A percentile compares a stretch with the other conserved stretches of the same genome.
Evolutionary conservation across 2,888 invertebrate species (phyloP).

Genomic region (Aphidoletes aphidimyza): DNA sequence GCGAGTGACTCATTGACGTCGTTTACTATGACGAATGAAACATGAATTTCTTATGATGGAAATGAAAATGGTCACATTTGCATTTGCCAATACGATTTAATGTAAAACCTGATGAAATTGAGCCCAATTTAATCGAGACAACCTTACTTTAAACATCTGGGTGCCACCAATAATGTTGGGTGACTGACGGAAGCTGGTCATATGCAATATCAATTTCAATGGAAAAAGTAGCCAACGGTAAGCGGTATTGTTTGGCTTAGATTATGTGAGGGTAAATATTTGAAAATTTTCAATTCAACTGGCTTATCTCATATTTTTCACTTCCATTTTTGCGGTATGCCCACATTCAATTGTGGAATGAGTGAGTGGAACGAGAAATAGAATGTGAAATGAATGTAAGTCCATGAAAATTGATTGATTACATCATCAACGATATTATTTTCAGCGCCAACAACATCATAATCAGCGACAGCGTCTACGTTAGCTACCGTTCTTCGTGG

Average conservation of each 20-base stretch:
- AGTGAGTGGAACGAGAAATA: neutral
- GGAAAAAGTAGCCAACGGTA: constrained; percentile 13
- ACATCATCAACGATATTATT: constrained; percentile 54
- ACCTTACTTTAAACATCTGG: too few relatives aligned
- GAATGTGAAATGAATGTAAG: neutral
- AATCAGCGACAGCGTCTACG: constrained; percentile 5
- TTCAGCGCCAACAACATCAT: constrained; percentile 13
- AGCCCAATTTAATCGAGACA: neutral
- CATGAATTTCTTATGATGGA: too few relatives aligned
- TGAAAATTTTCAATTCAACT: neutral
- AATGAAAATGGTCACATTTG: neutral
- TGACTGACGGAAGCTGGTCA: neutral
- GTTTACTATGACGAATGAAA: neutral
- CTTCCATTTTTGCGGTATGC: neutral
- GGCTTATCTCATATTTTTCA: constrained; percentile 27
- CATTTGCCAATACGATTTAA: neutral
- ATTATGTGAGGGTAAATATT: constrained; percentile 25
- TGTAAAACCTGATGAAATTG: neutral
- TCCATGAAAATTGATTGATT: constrained; percentile 50
- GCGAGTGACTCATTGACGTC: neutral
- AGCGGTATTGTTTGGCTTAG: constrained; percentile 3
- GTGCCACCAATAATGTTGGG: neutral
- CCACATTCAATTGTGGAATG: neutral
- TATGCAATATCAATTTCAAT: neutral
- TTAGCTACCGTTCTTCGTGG: neutral